A percentile compares a stretch with the other conserved stretches of the same genome.
Conservation (phyloP, 2,888 invertebrate species). For the Diadromus collaris region DNA sequence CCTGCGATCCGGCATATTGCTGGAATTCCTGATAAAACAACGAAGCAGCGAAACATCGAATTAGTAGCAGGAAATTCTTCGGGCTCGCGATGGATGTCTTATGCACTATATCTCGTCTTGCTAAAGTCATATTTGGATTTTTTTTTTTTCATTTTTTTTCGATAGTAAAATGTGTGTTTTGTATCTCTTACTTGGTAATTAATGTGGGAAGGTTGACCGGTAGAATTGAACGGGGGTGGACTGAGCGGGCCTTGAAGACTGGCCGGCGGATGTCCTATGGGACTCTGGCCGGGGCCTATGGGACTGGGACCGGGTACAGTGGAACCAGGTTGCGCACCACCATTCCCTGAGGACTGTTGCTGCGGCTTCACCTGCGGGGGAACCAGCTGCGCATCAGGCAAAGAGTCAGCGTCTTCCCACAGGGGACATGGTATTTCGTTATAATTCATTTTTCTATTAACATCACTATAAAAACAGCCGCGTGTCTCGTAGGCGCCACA, state of each 20-base stretch:
- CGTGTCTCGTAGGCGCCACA: not conserved
- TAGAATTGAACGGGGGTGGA: constrained; percentile 82
- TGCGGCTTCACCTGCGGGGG: constrained; percentile 90
- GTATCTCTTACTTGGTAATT: constrained; percentile 85
- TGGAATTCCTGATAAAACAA: constrained; percentile 75
- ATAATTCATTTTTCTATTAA: constrained; percentile 65
- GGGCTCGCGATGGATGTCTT: constrained; percentile 8
- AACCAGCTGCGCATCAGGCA: constrained; percentile 81
- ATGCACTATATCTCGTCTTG: constrained; percentile 2
- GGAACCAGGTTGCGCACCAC: constrained; percentile 79
- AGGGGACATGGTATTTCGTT: constrained; percentile 75
- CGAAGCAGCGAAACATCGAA: constrained; percentile 53
- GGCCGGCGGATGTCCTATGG: constrained; percentile 83
- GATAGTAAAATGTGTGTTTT: constrained; percentile 47
- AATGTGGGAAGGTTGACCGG: constrained; percentile 82
- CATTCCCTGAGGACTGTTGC: constrained; percentile 83
- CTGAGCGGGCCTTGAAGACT: constrained; percentile 82
- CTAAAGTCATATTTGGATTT: constrained; percentile 1
- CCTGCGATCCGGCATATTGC: constrained; percentile 78
- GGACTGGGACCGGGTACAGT: constrained; percentile 79
- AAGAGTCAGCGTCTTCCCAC: constrained; percentile 80
- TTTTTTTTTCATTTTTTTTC: constrained; percentile 22
- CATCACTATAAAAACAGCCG: constrained; percentile 69
- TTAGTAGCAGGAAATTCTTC: constrained; percentile 51
- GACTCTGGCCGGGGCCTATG: constrained; percentile 78